Conservation (phyloP, 2,888 invertebrate species). For the Sipunculus nudus region DNA sequence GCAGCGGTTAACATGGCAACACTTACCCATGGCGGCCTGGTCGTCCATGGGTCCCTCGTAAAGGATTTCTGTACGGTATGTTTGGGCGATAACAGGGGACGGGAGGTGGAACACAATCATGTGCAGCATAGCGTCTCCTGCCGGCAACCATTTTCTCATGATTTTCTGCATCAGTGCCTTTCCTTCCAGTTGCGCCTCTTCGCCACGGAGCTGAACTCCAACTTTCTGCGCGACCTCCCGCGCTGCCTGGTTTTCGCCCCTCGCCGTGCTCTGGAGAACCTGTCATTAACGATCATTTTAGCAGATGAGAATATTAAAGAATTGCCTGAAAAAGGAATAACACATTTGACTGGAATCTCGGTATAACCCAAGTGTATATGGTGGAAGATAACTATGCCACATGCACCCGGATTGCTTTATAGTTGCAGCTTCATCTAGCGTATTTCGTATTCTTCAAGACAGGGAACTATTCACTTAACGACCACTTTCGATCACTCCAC, state of each 20-base stretch:
- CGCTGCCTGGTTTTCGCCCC: conserved; percentile 8
- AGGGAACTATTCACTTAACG: too few relatives aligned
- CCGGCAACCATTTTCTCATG: conserved; percentile 42
- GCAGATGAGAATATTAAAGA: too few relatives aligned
- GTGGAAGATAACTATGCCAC: too few relatives aligned
- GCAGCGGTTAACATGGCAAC: too few relatives aligned
- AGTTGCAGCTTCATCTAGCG: too few relatives aligned
- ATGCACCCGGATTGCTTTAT: too few relatives aligned
- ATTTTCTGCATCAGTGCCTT: conserved; percentile 26
- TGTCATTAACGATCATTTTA: too few relatives aligned
- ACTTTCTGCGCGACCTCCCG: conserved; percentile 13
- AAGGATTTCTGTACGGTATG: conserved; percentile 38
- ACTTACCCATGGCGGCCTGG: conserved; percentile 30
- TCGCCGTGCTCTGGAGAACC: conserved; percentile 5
- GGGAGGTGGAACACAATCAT: conserved; percentile 41
- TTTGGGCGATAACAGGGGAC: conserved; percentile 37
- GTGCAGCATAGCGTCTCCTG: conserved; percentile 40
- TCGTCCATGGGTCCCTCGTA: conserved; percentile 45
- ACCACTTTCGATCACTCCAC: too few relatives aligned
- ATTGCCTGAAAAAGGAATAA: too few relatives aligned
- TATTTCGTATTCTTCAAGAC: too few relatives aligned
- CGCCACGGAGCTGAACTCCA: conserved; percentile 12
- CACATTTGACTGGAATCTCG: too few relatives aligned
- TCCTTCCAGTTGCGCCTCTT: conserved; percentile 20
- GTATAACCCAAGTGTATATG: too few relatives aligned